Conservation (phyloP, 92 coral and sea anemone species). For the Pocillopora meandrina region DNA sequence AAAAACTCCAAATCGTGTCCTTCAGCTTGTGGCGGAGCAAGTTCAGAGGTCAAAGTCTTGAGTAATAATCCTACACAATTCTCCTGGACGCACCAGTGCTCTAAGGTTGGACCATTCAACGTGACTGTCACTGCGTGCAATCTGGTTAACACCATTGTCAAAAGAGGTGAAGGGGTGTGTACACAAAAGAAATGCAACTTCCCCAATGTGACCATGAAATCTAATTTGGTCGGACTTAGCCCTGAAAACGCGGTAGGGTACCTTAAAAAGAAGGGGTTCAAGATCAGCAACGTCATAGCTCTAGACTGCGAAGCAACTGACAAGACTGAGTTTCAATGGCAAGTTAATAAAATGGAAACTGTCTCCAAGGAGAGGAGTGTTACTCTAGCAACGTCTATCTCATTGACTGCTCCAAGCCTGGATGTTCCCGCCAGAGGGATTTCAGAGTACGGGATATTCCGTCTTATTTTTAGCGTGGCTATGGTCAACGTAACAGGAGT, state of each 20-base stretch:
- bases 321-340: slow-evolving; percentile 59
- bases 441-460: slow-evolving; percentile 62
- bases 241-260: slow-evolving; percentile 47
- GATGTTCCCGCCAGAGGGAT: slow-evolving; percentile 42
- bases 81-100: slow-evolving; percentile 27
- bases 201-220: slow-evolving; percentile 74
- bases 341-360: slow-evolving; percentile 33
- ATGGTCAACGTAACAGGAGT: slow-evolving; percentile 80
- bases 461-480: slow-evolving; percentile 36
- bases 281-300: slow-evolving; percentile 50
- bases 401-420: slow-evolving; percentile 40
- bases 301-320: slow-evolving; percentile 86
- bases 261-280: slow-evolving; percentile 33
- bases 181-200: slow-evolving; percentile 69
- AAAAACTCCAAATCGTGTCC: slow-evolving; percentile 30
- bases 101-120: slow-evolving; percentile 26
- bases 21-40: slow-evolving; percentile 1
- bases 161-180: slow-evolving; percentile 38
- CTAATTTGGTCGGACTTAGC: slow-evolving; percentile 51
- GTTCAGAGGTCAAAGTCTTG: neutral
- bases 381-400: slow-evolving; percentile 9
- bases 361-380: slow-evolving; percentile 12
- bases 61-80: neutral
- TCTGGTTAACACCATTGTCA: slow-evolving; percentile 44
- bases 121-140: slow-evolving; percentile 62